Conservation (phyloP, 2,797 vertebrate genomes). For the Sciurus vulgaris region DNA sequence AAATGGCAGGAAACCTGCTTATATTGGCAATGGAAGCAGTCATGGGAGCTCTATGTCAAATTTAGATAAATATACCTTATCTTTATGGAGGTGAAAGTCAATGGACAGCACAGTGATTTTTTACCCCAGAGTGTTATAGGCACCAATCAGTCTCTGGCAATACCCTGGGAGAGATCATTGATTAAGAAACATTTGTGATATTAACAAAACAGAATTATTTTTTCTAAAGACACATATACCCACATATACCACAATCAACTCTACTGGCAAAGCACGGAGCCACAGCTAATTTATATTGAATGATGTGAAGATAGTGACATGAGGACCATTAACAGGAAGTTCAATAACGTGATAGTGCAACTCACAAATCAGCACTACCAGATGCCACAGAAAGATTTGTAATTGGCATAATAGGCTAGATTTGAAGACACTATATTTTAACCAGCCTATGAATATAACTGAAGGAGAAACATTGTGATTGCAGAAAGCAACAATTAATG, state of each 20-base stretch:
- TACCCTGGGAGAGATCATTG: not conserved
- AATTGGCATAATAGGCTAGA: constrained; percentile 70
- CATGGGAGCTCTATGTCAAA: not conserved
- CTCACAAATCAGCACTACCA: constrained; percentile 77
- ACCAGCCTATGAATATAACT: constrained; percentile 31
- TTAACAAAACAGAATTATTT: not conserved
- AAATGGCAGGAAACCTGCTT: not conserved
- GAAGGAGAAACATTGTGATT: constrained; percentile 70
- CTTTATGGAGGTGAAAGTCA: not conserved
- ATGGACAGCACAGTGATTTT: not conserved
- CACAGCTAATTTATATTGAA: constrained; percentile 64
- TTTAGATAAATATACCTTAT: constrained; percentile 16
- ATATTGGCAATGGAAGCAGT: not conserved
- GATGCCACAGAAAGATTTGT: constrained; percentile 65
- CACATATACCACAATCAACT: not conserved
- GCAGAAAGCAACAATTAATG: constrained; percentile 69
- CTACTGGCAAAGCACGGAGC: constrained; percentile 19
- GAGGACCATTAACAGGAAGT: constrained; percentile 71
- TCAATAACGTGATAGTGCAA: constrained; percentile 73
- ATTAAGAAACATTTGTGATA: not conserved
- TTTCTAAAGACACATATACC: not conserved
- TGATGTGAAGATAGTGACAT: constrained; percentile 60
- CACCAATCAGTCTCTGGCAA: not conserved
- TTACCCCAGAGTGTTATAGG: not conserved
- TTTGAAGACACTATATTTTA: constrained; percentile 64